Conservation (phyloP, 2,113 vertebrate genomes). For the Lonchura striata region DNA sequence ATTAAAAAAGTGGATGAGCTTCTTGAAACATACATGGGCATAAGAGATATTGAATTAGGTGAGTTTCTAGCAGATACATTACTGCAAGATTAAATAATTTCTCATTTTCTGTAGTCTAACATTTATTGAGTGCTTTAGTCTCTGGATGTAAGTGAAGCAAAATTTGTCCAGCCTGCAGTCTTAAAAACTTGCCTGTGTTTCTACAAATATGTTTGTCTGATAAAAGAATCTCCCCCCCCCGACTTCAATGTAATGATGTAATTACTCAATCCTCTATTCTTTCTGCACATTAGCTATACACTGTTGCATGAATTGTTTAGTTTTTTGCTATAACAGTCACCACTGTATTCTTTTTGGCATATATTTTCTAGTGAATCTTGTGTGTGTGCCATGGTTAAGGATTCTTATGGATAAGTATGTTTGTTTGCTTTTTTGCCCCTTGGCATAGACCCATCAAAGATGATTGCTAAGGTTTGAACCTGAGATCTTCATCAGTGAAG, state of each 20-base stretch:
- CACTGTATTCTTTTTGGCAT: neutral
- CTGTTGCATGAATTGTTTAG: neutral
- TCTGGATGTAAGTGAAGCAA: neutral
- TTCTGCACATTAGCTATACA: neutral
- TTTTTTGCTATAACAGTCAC: neutral
- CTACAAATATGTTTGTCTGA: neutral
- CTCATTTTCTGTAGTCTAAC: neutral
- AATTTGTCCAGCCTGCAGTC: neutral
- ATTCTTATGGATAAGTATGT: neutral
- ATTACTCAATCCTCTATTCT: neutral
- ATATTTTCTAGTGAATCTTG: neutral
- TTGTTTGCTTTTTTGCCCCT: neutral
- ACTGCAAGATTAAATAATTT: neutral
- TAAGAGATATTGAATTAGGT: constrained; percentile 94
- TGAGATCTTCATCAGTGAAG: neutral
- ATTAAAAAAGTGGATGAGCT: constrained; percentile 92
- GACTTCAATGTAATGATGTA: neutral
- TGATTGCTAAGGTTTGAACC: neutral
- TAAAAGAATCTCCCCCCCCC: neutral
- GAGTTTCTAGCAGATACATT: constrained; percentile 48
- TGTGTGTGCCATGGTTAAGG: neutral
- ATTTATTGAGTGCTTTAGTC: neutral
- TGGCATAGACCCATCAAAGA: neutral
- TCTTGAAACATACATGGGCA: constrained; percentile 97
- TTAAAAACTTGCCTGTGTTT: neutral